phyloP scores from a whole-genome alignment of 53 echinoderm and acorn worm genomes.

The Paelopatides confundens region DNA sequence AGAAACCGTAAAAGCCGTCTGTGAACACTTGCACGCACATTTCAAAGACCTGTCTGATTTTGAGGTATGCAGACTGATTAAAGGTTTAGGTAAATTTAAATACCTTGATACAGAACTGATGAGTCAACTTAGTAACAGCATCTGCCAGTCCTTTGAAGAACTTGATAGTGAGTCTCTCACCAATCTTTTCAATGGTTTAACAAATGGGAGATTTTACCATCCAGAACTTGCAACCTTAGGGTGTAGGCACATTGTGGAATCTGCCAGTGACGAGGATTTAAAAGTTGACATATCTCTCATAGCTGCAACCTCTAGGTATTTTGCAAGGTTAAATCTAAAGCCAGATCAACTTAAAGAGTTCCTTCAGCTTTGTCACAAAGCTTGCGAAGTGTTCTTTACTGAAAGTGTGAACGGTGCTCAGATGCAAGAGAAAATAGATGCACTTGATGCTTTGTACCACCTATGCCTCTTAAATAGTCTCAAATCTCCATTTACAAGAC shows the following conservation, averaged over 20 bases:
- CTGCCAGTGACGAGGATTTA: not conserved
- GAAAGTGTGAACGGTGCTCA: not conserved
- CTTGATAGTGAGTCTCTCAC: not conserved
- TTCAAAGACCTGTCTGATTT: not conserved
- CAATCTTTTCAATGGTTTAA: not conserved
- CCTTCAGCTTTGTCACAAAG: not conserved
- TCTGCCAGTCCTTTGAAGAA: slow-evolving; percentile 4
- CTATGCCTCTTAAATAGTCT: not conserved
- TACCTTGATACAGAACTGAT: not conserved
- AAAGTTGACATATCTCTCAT: not conserved
- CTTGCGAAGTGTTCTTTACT: slow-evolving; percentile 2
- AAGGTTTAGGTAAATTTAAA: not conserved
- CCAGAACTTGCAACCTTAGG: not conserved
- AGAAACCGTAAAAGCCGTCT: not conserved
- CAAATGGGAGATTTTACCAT: not conserved
- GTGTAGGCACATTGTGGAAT: not conserved
- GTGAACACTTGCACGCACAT: not conserved
- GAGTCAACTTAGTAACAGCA: not conserved
- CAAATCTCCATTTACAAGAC: not conserved
- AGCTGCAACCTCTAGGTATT: not conserved
- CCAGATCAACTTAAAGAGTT: not conserved
- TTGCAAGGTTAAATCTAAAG: not conserved
- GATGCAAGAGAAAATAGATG: not conserved
- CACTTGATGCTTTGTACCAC: not conserved
- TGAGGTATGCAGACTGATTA: not conserved